Conservation (phyloP, 2,113 vertebrate species). For the Tor tambroides region DNA sequence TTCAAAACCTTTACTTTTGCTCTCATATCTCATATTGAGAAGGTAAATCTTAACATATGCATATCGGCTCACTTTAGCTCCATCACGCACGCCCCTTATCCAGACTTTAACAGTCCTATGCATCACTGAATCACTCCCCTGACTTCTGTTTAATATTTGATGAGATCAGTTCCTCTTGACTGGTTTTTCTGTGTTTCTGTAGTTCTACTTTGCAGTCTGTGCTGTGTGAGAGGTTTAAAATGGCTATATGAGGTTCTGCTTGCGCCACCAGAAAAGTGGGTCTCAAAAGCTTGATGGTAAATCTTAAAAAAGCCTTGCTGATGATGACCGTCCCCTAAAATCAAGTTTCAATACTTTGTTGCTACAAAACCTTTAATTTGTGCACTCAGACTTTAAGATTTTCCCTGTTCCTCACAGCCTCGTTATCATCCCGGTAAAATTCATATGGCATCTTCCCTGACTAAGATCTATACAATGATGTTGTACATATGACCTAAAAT, state of each 20-base stretch:
- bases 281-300: neutral
- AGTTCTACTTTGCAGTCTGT: slow-evolving; percentile 26
- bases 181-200: slow-evolving; percentile 62
- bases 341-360: neutral
- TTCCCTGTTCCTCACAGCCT: neutral
- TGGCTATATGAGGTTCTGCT: slow-evolving; percentile 44
- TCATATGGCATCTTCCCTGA: no score
- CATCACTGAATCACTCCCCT: slow-evolving; percentile 60
- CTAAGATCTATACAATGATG: no score
- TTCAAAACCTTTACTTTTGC: neutral
- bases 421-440: neutral
- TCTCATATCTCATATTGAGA: neutral
- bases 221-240: slow-evolving; percentile 56
- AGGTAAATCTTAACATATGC: slow-evolving; percentile 20
- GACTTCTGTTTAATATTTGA: slow-evolving; percentile 79
- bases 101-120: slow-evolving; percentile 57
- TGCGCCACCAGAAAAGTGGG: neutral
- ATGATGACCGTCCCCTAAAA: neutral
- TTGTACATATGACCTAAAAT: neutral
- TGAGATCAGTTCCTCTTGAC: slow-evolving; percentile 77
- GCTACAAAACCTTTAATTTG: neutral
- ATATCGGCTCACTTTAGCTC: slow-evolving; percentile 30
- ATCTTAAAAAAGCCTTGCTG: neutral
- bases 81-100: slow-evolving; percentile 24
- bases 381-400: no score